Percentiles rank a stretch among this genome's conserved stretches.
Conservation (phyloP, 2,888 invertebrate genomes). For the Tribolium freemani region DNA sequence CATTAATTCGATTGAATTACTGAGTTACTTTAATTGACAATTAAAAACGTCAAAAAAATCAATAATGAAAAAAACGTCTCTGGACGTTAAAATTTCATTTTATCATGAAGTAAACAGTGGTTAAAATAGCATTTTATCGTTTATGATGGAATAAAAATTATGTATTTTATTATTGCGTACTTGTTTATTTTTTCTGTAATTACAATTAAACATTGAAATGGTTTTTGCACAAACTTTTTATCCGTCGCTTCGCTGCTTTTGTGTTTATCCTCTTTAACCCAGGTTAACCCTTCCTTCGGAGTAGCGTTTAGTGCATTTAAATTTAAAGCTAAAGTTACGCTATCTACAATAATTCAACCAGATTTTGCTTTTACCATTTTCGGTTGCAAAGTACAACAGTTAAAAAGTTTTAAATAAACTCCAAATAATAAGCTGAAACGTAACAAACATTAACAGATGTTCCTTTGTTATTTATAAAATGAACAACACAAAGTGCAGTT, state of each 20-base stretch:
- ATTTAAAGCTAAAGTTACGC: neutral
- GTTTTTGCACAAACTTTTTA: too few relatives aligned
- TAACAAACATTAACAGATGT: neutral
- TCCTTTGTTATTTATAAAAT: neutral
- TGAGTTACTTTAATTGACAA: too few relatives aligned
- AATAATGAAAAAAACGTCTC: too few relatives aligned
- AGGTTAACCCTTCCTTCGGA: neutral
- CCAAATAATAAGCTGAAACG: neutral
- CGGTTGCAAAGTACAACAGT: neutral
- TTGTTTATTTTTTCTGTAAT: too few relatives aligned
- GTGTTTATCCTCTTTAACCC: neutral
- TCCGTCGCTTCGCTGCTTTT: neutral
- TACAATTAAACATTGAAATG: too few relatives aligned
- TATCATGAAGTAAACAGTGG: too few relatives aligned
- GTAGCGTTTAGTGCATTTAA: neutral
- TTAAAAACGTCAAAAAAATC: too few relatives aligned
- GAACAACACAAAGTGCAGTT: neutral
- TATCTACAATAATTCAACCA: neutral
- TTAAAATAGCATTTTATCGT: too few relatives aligned
- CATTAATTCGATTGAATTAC: too few relatives aligned
- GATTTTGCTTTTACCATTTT: neutral
- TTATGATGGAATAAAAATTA: too few relatives aligned
- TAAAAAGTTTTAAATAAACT: neutral
- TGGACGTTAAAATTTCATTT: too few relatives aligned
- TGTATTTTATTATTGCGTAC: too few relatives aligned